These are phyloP conservation scores for Regulus satrapa DNA, from an alignment of 2,113 vertebrate genomes.

Conservation along the genomic window DNA sequence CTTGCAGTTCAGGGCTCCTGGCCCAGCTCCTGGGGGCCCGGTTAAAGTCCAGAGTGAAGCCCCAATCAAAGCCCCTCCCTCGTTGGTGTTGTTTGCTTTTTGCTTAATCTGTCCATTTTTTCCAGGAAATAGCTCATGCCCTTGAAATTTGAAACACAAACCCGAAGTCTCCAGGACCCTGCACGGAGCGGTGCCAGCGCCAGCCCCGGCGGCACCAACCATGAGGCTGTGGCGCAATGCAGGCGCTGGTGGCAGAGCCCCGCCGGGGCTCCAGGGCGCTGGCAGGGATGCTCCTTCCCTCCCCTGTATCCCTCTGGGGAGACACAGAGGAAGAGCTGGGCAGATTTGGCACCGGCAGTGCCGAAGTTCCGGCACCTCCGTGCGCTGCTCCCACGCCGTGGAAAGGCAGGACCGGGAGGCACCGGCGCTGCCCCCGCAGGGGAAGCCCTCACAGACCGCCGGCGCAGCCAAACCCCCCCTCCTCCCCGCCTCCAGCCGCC, in stretches of 20 bases:
- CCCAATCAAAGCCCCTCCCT: neutral
- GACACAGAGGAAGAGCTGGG: neutral
- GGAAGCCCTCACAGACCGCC: neutral
- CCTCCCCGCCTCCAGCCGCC: neutral
- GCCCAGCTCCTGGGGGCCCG: neutral
- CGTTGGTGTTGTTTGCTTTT: constrained; percentile 33
- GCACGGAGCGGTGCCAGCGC: neutral
- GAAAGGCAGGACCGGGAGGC: neutral
- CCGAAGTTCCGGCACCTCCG: neutral
- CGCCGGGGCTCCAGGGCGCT: neutral
- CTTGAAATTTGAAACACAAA: constrained; percentile 57
- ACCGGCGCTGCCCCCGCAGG: neutral
- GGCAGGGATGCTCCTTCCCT: neutral
- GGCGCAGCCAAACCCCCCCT: neutral
- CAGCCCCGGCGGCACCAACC: neutral
- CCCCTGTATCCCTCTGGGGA: neutral
- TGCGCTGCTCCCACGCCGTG: rapidly evolving
- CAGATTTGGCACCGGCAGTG: rapidly evolving
- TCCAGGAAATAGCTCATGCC: constrained; percentile 63
- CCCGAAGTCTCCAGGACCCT: neutral
- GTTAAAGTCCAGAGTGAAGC: constrained; percentile 7
- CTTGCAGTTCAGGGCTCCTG: neutral
- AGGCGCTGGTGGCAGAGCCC: neutral
- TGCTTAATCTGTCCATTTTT: constrained; percentile 42
- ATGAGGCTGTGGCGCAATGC: neutral